Base-by-base conservation (phyloP, 2,797 vertebrate genomes). In the Acanthurus tractus region DNA sequence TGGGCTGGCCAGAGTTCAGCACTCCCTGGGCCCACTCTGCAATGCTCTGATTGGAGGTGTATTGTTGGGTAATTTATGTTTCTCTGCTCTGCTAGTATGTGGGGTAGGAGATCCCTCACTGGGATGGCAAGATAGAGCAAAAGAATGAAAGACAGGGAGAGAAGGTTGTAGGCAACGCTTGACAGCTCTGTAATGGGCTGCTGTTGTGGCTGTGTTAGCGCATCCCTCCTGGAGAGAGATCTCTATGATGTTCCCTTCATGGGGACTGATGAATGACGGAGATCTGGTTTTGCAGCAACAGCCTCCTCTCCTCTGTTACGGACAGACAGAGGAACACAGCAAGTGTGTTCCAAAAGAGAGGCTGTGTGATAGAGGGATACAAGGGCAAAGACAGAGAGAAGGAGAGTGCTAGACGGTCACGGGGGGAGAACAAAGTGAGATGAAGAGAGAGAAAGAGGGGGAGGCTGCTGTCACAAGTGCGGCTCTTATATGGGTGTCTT, bases 241-340 rank as follows among this genome's bases (percentile, higher is more conserved):
- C 74, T 46, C 81, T 89, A 42, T 86, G 87, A 91, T 89, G 88
- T 82, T 86, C 63, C 67, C 81, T 86, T 84, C 81, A 70, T 61
- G 66, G 75, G 71, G 83, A 85, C 88, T 81, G 89, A 89, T 84
- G 79, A 87, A 90, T 83, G 89, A 75, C 45, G 44, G 81, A 84
- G 87, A 82, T 78, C 53, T 65, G 79, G 81, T 65, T 63, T 76
- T 69, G 78, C 72, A 64, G 85, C 73, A 62, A 36, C 59, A 75
- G 64, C 67, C 68, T 70, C 49, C 59, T 76, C 72, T 85, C 61
- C 73, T 82, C 78, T n/a, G 61, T 70, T 73, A 57, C 3, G 69
- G 73, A 58, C 68, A 76, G 78, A 78, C 70, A 59, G 70, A 81
- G 85, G 70, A 86, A 71, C 75, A 77, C 77, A 74, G 85, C 77